Evolutionary conservation across 2,888 invertebrate species (phyloP).

Genomic region (Galeruca laticollis): DNA sequence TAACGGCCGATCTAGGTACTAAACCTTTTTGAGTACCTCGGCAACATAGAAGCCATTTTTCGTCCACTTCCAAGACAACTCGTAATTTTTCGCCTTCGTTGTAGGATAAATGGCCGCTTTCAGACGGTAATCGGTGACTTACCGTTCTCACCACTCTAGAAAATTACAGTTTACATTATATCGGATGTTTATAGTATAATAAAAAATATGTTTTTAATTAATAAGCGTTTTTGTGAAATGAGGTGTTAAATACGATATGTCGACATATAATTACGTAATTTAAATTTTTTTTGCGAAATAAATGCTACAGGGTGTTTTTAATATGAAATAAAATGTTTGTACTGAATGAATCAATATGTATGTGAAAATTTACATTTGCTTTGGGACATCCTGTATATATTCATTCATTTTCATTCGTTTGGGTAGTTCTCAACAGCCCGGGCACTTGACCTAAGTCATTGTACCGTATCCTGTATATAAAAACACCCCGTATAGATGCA

Average conservation of each 20-base stretch:
- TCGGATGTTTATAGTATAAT: background rate
- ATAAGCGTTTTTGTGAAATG: background rate
- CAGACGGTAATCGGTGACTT: slow-evolving; percentile 80
- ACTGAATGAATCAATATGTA: too few species aligned
- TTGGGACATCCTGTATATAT: too few species aligned
- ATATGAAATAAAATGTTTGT: too few species aligned
- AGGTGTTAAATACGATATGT: too few species aligned
- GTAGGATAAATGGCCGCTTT: slow-evolving; percentile 82
- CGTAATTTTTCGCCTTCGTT: slow-evolving; percentile 81
- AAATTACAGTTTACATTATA: slow-evolving; percentile 40
- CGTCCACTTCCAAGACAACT: slow-evolving; percentile 81
- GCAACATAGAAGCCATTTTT: slow-evolving; percentile 81
- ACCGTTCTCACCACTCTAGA: slow-evolving; percentile 79
- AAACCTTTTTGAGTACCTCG: slow-evolving; percentile 82
- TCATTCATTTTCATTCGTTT: too few species aligned
- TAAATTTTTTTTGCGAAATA: too few species aligned
- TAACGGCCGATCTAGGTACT: slow-evolving; percentile 79
- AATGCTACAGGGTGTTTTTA: too few species aligned
- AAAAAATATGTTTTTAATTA: background rate
- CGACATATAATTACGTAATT: too few species aligned
- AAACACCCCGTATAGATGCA: background rate
- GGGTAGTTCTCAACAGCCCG: too few species aligned
- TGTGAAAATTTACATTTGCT: too few species aligned
- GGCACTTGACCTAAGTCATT: too few species aligned
- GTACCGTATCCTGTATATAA: too few species aligned